A percentile compares a stretch with the other conserved stretches of the same genome.
Conservation (phyloP, 2,888 invertebrate genomes). For the Lithophane semibrunnea region DNA sequence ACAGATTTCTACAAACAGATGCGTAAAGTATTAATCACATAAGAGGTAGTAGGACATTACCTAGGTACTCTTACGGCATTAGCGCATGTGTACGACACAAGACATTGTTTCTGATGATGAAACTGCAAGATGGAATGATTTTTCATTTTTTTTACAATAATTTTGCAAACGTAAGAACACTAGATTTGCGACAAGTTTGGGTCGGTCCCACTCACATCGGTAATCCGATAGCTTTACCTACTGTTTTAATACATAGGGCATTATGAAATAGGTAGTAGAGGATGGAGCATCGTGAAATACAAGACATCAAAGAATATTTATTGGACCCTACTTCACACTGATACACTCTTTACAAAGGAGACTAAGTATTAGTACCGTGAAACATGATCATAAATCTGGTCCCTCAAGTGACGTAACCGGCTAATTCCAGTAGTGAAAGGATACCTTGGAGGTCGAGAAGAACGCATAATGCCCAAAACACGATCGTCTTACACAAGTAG, state of each 20-base stretch:
- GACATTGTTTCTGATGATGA: background rate
- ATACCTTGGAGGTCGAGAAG: conserved; percentile 70
- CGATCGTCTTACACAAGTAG: conserved; percentile 66
- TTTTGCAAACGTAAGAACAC: background rate
- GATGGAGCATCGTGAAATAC: conserved; percentile 20
- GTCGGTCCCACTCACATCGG: background rate
- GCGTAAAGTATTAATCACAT: too few relatives aligned
- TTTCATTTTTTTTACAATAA: background rate
- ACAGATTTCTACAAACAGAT: too few relatives aligned
- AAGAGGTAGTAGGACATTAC: background rate
- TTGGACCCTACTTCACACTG: conserved; percentile 34
- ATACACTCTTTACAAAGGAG: conserved; percentile 20
- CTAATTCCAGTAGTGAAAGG: conserved; percentile 74
- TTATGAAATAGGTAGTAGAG: conserved; percentile 23
- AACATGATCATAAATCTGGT: conserved; percentile 57
- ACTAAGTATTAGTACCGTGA: conserved; percentile 23
- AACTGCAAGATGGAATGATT: background rate
- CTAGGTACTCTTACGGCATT: background rate
- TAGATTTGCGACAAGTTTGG: conserved; percentile 7
- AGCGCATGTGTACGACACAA: background rate
- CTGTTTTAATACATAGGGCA: conserved; percentile 23
- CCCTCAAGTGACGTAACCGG: conserved; percentile 64
- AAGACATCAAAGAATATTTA: conserved; percentile 29
- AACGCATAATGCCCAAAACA: conserved; percentile 75
- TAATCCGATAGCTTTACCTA: conserved; percentile 32